These are phyloP conservation scores for Patella depressa DNA, from an alignment of 2,888 invertebrate genomes.

Conservation along the genomic window DNA sequence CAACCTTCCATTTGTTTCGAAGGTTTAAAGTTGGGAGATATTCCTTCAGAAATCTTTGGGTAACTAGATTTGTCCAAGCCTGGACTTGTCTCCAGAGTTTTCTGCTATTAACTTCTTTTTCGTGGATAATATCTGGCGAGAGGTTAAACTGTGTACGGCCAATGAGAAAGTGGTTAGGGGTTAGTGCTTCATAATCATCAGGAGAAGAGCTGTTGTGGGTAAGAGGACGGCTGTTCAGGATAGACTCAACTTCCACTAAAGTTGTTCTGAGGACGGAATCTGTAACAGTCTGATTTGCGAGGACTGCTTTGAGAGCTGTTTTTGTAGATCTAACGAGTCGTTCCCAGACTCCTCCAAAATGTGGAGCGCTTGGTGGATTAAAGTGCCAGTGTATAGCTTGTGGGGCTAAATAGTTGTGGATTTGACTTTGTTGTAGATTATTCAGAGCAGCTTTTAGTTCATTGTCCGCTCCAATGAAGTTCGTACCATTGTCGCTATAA, in stretches of 20 bases:
- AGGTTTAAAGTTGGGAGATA: not conserved
- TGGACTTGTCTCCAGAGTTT: conserved; percentile 17
- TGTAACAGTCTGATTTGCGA: not conserved
- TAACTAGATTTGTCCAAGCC: not conserved
- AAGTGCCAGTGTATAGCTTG: conserved; percentile 62
- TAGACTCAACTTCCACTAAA: conserved; percentile 24
- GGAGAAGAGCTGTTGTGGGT: conserved; percentile 21
- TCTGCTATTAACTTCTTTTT: conserved; percentile 10
- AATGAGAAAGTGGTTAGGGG: conserved; percentile 26
- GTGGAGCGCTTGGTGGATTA: conserved; percentile 60
- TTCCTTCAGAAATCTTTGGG: not conserved
- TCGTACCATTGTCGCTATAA: conserved; percentile 38
- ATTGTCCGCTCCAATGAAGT: conserved; percentile 37
- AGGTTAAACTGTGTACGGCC: conserved; percentile 1
- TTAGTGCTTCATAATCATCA: conserved; percentile 19
- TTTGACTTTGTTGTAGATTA: conserved; percentile 19
- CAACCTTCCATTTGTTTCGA: not conserved
- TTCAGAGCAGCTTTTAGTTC: conserved; percentile 27
- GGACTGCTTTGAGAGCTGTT: conserved; percentile 18
- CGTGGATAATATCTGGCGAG: conserved; percentile 11
- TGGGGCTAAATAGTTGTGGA: conserved; percentile 23
- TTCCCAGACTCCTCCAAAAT: conserved; percentile 67
- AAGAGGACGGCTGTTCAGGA: conserved; percentile 25
- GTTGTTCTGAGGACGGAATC: conserved; percentile 15
- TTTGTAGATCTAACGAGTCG: conserved; percentile 64